Evolutionary conservation across 1,140 invertebrate genomes (phyloP).

Genomic region (Eriosoma lanigerum): DNA sequence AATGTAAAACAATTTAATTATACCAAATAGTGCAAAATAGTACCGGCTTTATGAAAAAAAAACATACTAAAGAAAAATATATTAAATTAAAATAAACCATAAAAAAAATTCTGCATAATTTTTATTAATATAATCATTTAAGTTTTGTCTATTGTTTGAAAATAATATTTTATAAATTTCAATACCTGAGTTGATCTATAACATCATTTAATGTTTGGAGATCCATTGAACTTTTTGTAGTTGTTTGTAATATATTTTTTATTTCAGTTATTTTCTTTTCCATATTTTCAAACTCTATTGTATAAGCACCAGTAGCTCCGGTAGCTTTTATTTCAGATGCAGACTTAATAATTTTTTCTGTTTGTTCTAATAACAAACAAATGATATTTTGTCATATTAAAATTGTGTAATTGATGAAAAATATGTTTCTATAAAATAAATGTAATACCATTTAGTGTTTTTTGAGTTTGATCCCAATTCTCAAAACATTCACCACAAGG

Average conservation of each 20-base stretch:
- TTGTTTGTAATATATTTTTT: conserved; percentile 72
- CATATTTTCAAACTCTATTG: conserved; percentile 89
- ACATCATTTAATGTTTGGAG: conserved; percentile 67
- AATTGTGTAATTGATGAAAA: too few relatives aligned
- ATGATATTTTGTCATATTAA: too few relatives aligned
- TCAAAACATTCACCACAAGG: conserved; percentile 99
- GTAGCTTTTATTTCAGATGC: conserved; percentile 90
- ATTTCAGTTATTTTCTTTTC: conserved; percentile 81
- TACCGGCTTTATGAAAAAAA: too few relatives aligned
- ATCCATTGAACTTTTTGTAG: conserved; percentile 70
- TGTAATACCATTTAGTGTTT: conserved; percentile 66
- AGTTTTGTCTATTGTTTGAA: too few relatives aligned
- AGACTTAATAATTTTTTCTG: conserved; percentile 72
- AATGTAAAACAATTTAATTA: conserved; percentile 4
- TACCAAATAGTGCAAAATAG: too few relatives aligned
- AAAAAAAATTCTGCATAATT: too few relatives aligned
- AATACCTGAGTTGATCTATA: conserved; percentile 64
- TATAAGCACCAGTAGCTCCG: conserved; percentile 91
- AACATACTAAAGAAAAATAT: too few relatives aligned
- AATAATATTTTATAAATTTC: too few relatives aligned
- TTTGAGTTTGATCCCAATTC: conserved; percentile 93
- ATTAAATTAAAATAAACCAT: too few relatives aligned
- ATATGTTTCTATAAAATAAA: too few relatives aligned
- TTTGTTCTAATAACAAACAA: conserved; percentile 61
- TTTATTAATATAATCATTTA: too few relatives aligned